Evolutionary conservation across 2,888 invertebrate species (phyloP).

Genomic region (Cheilosia grossa): DNA sequence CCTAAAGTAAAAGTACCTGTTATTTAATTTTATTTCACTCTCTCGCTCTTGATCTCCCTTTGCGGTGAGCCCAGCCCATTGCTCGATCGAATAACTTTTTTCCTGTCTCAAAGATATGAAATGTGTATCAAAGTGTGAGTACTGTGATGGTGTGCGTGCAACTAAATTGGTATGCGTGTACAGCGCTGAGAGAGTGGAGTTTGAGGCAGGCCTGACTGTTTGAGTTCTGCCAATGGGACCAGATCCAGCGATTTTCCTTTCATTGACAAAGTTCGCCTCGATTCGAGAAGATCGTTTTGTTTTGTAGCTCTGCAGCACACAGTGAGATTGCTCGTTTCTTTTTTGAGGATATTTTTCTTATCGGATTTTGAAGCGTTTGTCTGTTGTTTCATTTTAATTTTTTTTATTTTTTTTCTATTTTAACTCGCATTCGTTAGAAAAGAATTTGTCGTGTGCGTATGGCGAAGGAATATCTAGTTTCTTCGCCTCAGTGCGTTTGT

Average conservation of each 20-base stretch:
- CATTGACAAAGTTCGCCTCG: slow-evolving; percentile 81
- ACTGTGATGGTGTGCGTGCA: slow-evolving; percentile 5
- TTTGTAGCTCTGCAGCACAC: slow-evolving; percentile 62
- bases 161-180: background rate
- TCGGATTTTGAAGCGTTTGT: slow-evolving; percentile 6
- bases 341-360: slow-evolving; percentile 32
- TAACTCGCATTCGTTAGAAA: slow-evolving; percentile 17
- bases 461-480: slow-evolving; percentile 55
- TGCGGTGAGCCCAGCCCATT: background rate
- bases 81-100: slow-evolving; percentile 22
- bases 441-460: slow-evolving; percentile 48
- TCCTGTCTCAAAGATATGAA: slow-evolving; percentile 61
- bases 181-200: slow-evolving; percentile 65
- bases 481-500: slow-evolving; percentile 67
- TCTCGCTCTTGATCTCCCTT: slow-evolving; percentile 53
- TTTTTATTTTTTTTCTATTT: slow-evolving; percentile 11
- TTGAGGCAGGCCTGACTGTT: slow-evolving; percentile 69
- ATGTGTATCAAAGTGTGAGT: slow-evolving; percentile 26
- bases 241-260: slow-evolving; percentile 83
- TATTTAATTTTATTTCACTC: slow-evolving; percentile 74
- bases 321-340: slow-evolving; percentile 44
- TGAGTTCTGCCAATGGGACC: slow-evolving; percentile 77
- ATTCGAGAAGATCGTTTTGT: slow-evolving; percentile 80
- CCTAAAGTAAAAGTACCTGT: slow-evolving; percentile 75
- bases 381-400: slow-evolving; percentile 3